Evolutionary conservation across 2,888 invertebrate genomes (phyloP), one percentile per base, ranked within the genome.

Genomic region (Tromatobia lineatoria): DNA sequence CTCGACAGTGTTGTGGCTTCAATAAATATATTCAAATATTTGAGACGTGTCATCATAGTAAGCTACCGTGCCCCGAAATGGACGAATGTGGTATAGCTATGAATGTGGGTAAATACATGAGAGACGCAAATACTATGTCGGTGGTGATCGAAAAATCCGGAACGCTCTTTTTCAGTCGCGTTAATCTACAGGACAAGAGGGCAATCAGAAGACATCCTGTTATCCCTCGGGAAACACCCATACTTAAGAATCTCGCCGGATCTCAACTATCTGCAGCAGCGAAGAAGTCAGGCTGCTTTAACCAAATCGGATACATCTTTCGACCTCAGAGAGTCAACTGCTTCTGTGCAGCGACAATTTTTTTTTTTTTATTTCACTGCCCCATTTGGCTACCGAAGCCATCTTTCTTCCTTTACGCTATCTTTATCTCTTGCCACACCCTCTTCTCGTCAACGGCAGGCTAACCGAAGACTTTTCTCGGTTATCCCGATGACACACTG

Each of bases 181-280:
- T 88, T 91, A 91, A 91, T 91, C 90, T 90, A 83, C 81, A 79
- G 89, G 91, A 91, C 91, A 92, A 92, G 91, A 85, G 89, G 86
- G 90, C 91, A 91, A 92, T 92, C 92, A 91, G 88, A 87, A 70
- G 90, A 91, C 91, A 91, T 91, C 90, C 91, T 91, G 92, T 91
- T 91, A 91, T 92, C 90, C 91, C 85, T 83, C 45, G 78, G 89
- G 90, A 89, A 91, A 91, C 90, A 91, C 88, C 91, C 91, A 89
- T 90, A 87, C 88, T 90, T 88, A 89, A 88, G 86, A 67, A 77
- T 52, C 78, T 66, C 52, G 80, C 80, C 54, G 80, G 71, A 78
- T 71, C 80, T 45, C 25, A 34, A 50, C 29, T 54, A 47, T 52
- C 45, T 52, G 64, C 70, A 67, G 11, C 78, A 50, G 77, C 74